Conservation (phyloP, 1,140 invertebrate species). For the Archivesica marissinica region DNA sequence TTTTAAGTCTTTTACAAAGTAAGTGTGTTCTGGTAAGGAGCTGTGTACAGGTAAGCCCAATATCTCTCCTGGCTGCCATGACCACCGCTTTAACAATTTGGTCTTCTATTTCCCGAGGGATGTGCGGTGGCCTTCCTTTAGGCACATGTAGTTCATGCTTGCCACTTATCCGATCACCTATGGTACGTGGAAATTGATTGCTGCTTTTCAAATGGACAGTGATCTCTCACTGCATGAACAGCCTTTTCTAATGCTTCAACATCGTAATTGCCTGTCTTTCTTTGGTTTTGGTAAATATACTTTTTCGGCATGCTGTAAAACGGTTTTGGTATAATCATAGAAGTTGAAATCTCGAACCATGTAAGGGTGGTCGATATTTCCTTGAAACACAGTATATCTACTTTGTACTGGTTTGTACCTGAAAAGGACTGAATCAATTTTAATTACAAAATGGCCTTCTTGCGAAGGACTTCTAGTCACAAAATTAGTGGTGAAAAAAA, state of each 20-base stretch:
- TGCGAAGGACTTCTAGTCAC: too few species aligned
- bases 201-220: constrained; percentile 49
- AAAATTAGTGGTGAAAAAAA: too few species aligned
- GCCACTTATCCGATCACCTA: constrained; percentile 51
- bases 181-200: constrained; percentile 34
- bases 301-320: constrained; percentile 52
- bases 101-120: constrained; percentile 46
- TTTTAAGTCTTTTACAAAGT: constrained; percentile 50
- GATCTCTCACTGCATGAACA: constrained; percentile 27
- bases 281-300: constrained; percentile 1
- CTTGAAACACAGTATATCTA: too few species aligned
- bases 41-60: constrained; percentile 50
- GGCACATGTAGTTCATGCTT: constrained; percentile 15
- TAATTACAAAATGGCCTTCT: too few species aligned
- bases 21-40: constrained; percentile 29
- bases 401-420: too few species aligned
- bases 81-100: constrained; percentile 44
- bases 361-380: too few species aligned
- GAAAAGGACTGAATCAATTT: too few species aligned
- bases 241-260: not conserved
- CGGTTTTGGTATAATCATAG: too few species aligned
- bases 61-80: not conserved
- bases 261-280: constrained; percentile 11
- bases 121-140: constrained; percentile 31
- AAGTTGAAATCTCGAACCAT: too few species aligned